phyloP scores from a whole-genome alignment of 1,140 invertebrate species.

The Cydia amplana region DNA sequence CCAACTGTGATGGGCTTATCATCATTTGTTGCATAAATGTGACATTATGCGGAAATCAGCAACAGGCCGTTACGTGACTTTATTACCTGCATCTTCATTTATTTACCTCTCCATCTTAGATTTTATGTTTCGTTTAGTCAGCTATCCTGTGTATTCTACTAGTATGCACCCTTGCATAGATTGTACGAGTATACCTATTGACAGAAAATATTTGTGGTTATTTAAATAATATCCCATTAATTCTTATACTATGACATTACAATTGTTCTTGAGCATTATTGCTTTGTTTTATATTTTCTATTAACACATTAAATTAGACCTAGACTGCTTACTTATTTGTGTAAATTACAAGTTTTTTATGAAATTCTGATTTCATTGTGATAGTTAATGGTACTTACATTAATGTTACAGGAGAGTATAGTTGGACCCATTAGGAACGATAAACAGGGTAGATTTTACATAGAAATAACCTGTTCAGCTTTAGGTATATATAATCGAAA shows the following conservation, averaged over 20 bases:
- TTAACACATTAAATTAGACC: no score
- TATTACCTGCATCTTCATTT: conserved; percentile 17
- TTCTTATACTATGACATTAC: no score
- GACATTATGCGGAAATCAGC: conserved; percentile 25
- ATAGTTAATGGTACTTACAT: no score
- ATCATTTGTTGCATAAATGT: conserved; percentile 24
- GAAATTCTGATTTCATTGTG: no score
- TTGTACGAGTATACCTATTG: background rate
- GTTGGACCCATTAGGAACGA: no score
- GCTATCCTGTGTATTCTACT: background rate
- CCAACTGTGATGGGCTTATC: conserved; percentile 22
- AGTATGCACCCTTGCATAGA: background rate
- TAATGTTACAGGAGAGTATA: no score
- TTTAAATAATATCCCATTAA: no score
- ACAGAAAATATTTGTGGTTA: no score
- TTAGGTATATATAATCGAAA: background rate
- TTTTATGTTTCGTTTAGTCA: conserved; percentile 1
- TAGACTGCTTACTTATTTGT: no score
- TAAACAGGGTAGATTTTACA: background rate
- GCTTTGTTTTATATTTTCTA: no score
- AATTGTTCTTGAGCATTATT: no score
- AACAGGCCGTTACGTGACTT: conserved; percentile 22
- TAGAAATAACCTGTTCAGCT: background rate
- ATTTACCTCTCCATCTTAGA: background rate
- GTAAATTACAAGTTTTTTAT: no score